Conservation (phyloP, 2,797 vertebrate genomes). For the Alcedo quadribrachys region DNA sequence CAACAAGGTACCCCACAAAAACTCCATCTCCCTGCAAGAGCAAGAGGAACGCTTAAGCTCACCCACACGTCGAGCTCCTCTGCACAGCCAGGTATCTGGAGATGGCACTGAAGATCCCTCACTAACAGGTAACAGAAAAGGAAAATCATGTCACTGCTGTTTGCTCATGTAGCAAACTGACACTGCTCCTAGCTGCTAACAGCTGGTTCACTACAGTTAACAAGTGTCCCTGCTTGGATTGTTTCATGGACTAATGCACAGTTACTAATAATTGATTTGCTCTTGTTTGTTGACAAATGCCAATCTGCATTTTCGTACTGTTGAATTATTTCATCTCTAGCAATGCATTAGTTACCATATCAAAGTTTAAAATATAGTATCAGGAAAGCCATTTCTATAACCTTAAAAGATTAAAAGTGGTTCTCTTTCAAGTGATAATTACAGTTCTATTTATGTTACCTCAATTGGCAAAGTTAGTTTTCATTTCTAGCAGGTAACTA, state of each 20-base stretch:
- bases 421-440: not conserved
- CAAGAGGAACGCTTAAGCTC: constrained; percentile 82
- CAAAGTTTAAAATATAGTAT: not conserved
- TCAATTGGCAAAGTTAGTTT: not conserved
- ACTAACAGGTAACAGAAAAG: constrained; percentile 80
- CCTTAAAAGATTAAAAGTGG: not conserved
- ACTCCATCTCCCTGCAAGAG: constrained; percentile 78
- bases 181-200: not conserved
- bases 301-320: not conserved
- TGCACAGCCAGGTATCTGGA: constrained; percentile 48
- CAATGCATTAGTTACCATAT: not conserved
- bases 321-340: not conserved
- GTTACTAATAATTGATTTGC: not conserved
- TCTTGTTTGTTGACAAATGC: not conserved
- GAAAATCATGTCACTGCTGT: constrained; percentile 79
- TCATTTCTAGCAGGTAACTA: constrained; percentile 3
- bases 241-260: not conserved
- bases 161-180: constrained; percentile 71
- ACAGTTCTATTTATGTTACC: not conserved
- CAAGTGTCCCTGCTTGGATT: not conserved
- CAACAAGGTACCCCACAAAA: constrained; percentile 71
- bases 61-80: constrained; percentile 38
- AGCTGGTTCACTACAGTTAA: not conserved
- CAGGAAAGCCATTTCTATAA: not conserved
- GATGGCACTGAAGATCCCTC: constrained; percentile 77